Percentiles rank a stretch among this genome's conserved stretches.
These are phyloP conservation scores for Athalia rosae DNA, from an alignment of 2,888 invertebrate species.

Conservation along the genomic window DNA sequence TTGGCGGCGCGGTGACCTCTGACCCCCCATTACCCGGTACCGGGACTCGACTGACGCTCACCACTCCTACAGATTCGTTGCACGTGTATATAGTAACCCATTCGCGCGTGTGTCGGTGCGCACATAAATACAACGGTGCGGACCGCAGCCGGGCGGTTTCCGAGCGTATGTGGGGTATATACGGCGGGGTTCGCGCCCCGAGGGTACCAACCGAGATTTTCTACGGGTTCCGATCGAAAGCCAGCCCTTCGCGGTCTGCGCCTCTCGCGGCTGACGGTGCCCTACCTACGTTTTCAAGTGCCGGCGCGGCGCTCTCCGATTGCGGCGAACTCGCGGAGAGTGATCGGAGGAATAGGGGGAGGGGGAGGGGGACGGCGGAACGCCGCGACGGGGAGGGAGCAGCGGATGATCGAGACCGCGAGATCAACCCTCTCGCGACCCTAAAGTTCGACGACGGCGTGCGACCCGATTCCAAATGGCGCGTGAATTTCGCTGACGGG, in stretches of 20 bases:
- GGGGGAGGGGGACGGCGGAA: constrained; percentile 39
- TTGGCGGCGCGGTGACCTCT: constrained; percentile 72
- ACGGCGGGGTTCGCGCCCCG: constrained; percentile 50
- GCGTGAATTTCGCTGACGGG: constrained; percentile 51
- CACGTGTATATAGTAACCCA: neutral
- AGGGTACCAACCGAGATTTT: constrained; percentile 43
- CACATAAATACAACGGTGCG: no score
- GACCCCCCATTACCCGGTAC: constrained; percentile 72
- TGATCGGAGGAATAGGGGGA: neutral
- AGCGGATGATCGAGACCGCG: constrained; percentile 29
- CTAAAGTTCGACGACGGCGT: constrained; percentile 48
- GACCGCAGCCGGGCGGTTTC: no score
- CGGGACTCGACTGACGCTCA: constrained; percentile 69
- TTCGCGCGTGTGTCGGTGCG: no score
- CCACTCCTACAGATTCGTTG: constrained; percentile 57
- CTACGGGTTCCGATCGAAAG: constrained; percentile 11
- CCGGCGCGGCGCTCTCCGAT: constrained; percentile 8
- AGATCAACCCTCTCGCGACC: constrained; percentile 39
- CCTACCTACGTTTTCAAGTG: constrained; percentile 46
- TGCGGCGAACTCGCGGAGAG: neutral
- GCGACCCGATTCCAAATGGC: constrained; percentile 47
- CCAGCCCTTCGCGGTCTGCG: constrained; percentile 11
- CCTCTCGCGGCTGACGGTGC: constrained; percentile 15
- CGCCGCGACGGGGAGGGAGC: neutral
- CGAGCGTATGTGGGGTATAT: neutral